phyloP scores from a whole-genome alignment of 1,140 invertebrate species.

The Cylas formicarius region DNA sequence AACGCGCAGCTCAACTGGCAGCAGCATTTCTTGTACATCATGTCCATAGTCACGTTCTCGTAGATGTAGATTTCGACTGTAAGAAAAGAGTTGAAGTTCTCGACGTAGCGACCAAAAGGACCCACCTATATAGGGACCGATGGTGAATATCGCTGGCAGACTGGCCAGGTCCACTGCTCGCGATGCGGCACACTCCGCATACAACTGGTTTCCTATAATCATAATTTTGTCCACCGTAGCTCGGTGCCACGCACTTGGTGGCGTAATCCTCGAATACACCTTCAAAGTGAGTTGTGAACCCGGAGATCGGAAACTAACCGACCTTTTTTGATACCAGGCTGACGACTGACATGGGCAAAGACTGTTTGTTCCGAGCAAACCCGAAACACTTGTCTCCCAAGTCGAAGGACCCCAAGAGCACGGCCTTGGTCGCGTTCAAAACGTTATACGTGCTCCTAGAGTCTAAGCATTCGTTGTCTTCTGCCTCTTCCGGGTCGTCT shows the following conservation, averaged over 20 bases:
- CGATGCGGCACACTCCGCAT: conserved; percentile 42
- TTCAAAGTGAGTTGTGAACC: neutral
- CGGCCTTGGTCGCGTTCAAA: conserved; percentile 46
- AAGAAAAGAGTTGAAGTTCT: no score
- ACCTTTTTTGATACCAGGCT: conserved; percentile 37
- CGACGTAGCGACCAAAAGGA: no score
- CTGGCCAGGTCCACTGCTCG: conserved; percentile 43
- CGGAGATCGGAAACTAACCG: no score
- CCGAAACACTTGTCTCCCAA: conserved; percentile 48
- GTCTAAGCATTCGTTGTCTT: conserved; percentile 37
- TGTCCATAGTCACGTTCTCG: conserved; percentile 45
- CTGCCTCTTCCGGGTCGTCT: conserved; percentile 42
- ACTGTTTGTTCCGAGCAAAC: conserved; percentile 46
- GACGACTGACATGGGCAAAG: conserved; percentile 44
- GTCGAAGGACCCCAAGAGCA: conserved; percentile 48
- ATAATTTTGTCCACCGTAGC: conserved; percentile 49
- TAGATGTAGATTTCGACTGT: conserved; percentile 47
- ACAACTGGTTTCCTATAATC: conserved; percentile 46
- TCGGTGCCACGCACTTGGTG: conserved; percentile 47
- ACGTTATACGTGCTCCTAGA: conserved; percentile 47
- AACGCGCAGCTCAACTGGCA: conserved; percentile 41
- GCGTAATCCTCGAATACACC: conserved; percentile 48
- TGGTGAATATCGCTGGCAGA: conserved; percentile 47
- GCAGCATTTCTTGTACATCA: conserved; percentile 44
- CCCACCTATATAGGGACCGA: conserved; percentile 44